phyloP scores from a whole-genome alignment of 2,113 vertebrate species.

The Plestiodon gilberti region DNA sequence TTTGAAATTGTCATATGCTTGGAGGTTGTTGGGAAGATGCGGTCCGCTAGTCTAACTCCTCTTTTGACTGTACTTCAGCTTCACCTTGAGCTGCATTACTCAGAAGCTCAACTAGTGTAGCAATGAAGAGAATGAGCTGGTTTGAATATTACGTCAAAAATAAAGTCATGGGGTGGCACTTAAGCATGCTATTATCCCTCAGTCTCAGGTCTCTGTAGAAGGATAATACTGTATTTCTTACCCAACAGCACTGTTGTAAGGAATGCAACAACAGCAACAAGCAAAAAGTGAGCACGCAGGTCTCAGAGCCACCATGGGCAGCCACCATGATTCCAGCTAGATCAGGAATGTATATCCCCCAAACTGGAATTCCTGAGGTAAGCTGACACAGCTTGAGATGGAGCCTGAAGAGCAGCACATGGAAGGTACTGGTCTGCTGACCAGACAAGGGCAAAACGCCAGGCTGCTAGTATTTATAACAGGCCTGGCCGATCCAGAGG shows the following conservation, averaged over 20 bases:
- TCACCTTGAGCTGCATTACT: conserved; percentile 32
- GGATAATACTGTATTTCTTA: background rate
- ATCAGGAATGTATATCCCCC: conserved; percentile 34
- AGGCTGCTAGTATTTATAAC: too few relatives aligned
- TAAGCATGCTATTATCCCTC: background rate
- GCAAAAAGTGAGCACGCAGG: background rate
- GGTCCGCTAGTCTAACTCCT: background rate
- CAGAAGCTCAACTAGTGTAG: conserved; percentile 8
- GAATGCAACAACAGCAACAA: background rate
- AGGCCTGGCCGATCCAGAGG: too few relatives aligned
- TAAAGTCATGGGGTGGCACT: background rate
- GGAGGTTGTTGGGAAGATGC: conserved; percentile 43
- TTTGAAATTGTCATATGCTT: background rate
- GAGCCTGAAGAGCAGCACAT: too few relatives aligned
- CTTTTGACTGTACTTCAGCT: conserved; percentile 37
- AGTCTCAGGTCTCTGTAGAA: too few relatives aligned
- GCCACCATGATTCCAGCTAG: conserved; percentile 28
- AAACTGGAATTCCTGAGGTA: background rate
- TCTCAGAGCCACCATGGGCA: background rate
- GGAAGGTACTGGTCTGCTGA: background rate
- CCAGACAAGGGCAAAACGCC: too few relatives aligned
- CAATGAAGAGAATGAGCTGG: background rate
- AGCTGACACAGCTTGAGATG: too few relatives aligned
- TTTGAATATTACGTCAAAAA: background rate
- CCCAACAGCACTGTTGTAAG: background rate